Conservation (phyloP, 2,888 invertebrate species). For the Pediacus dermestoides region DNA sequence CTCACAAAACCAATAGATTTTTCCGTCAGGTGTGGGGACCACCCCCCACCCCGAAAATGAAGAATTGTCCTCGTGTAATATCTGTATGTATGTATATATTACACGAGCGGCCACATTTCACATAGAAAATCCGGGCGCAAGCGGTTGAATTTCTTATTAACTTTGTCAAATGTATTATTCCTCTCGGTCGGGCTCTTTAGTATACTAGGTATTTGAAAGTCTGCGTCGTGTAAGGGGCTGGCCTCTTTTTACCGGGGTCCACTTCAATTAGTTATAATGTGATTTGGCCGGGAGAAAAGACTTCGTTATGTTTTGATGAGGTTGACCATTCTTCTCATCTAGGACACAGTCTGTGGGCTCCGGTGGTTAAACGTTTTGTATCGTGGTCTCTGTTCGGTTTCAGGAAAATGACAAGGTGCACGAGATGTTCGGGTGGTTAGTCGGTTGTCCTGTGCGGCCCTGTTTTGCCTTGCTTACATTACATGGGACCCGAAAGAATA, state of each 20-base stretch:
- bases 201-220: slow-evolving; percentile 21
- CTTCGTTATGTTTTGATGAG: slow-evolving; percentile 50
- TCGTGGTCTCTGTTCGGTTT: slow-evolving; percentile 1
- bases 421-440: neutral
- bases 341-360: slow-evolving; percentile 17
- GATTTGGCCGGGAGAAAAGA: slow-evolving; percentile 48
- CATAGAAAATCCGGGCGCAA: too few relatives aligned
- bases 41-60: too few relatives aligned
- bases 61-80: too few relatives aligned
- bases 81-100: too few relatives aligned
- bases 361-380: neutral
- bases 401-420: neutral
- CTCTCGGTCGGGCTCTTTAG: too few relatives aligned
- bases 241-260: slow-evolving; percentile 37
- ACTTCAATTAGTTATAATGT: slow-evolving; percentile 51
- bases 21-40: too few relatives aligned
- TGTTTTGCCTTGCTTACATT: slow-evolving; percentile 30
- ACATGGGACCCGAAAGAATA: slow-evolving; percentile 29
- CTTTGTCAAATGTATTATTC: too few relatives aligned
- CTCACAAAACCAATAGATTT: too few relatives aligned
- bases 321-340: slow-evolving; percentile 45
- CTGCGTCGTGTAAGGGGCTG: slow-evolving; percentile 15
- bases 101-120: too few relatives aligned
- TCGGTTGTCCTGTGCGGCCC: slow-evolving; percentile 8
- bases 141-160: too few relatives aligned